Base-by-base conservation (phyloP, 2,797 vertebrate species). In the Hypotaenidia okinawae region DNA sequence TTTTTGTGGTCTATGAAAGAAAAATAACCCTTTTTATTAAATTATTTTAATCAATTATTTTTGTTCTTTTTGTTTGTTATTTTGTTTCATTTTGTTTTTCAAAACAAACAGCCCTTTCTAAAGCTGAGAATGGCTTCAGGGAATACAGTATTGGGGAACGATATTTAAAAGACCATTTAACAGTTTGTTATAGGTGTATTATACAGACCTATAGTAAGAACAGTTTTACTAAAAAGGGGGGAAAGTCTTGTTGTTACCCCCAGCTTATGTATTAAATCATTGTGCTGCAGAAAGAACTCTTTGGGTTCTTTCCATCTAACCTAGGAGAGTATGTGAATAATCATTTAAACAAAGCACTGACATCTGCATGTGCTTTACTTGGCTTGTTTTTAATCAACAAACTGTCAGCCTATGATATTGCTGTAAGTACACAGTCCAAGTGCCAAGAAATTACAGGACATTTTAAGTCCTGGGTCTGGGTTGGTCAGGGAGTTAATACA, bases 331-430 rank as follows among this genome's bases (percentile, higher is more conserved):
- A 91, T 70, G 68, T 76, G 93, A 93, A 91, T 92, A 94, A 87
- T 79, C 76, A 93, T 89, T 96, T 91, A 90, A 93, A 93, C 69
- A 76, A 95, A 88, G 47, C 35, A 95, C 73, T 94, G 87, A 94
- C 84, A 96, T 96, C 94, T 95, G 83, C 74, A 94, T 96, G 81
- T 93, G 86, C 86, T 97, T 97, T 96, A 81, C 55, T 95, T 95
- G 90, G 78, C 88, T 92, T 94, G 45, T 73, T 97, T 95, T 96
- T 96, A 93, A 95, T 95, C 87, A 96, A 84, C 93, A 90, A 92
- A 81, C 81, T 95, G 91, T 96, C 95, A 95, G 84, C 35, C 62
- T 91, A 62, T 88, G 89, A 94, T 94, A 78, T 68, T 93, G 77
- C 84, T 88, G 45, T 78, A 95, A 94, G 83, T 75, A 74, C 64